Conservation (phyloP, 2,113 vertebrate genomes). For the Micronycteris hirsuta region DNA sequence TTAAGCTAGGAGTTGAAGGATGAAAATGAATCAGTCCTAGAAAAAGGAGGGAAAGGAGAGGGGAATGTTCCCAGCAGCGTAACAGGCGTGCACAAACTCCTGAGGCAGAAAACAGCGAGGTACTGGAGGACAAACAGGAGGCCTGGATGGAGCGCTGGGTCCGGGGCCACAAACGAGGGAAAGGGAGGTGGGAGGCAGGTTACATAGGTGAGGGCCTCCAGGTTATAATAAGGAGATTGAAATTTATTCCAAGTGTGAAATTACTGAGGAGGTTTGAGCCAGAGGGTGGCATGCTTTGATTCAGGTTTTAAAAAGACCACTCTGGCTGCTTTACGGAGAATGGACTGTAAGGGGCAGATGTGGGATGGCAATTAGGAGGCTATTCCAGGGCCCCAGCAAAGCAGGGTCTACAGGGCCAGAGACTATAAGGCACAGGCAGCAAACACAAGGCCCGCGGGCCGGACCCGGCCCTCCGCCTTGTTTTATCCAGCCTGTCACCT, state of each 20-base stretch:
- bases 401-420: not conserved
- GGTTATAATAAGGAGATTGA: too few relatives aligned
- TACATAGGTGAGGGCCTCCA: not conserved
- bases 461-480: too few relatives aligned
- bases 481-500: too few relatives aligned
- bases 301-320: not conserved
- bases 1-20: not conserved
- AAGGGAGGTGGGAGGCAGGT: not conserved
- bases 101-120: not conserved
- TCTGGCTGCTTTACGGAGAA: not conserved
- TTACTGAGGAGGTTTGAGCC: not conserved
- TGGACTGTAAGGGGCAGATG: not conserved
- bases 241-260: not conserved
- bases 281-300: not conserved
- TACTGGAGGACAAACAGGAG: not conserved
- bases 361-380: not conserved
- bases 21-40: not conserved
- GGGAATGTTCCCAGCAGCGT: not conserved
- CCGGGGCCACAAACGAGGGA: too few relatives aligned
- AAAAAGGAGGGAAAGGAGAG: not conserved
- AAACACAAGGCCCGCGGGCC: too few relatives aligned
- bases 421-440: too few relatives aligned
- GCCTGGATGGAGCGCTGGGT: rapidly evolving
- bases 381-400: not conserved
- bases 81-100: not conserved